These are phyloP conservation scores for Triops cancriformis DNA, from an alignment of 1,140 invertebrate genomes.

Conservation along the genomic window DNA sequence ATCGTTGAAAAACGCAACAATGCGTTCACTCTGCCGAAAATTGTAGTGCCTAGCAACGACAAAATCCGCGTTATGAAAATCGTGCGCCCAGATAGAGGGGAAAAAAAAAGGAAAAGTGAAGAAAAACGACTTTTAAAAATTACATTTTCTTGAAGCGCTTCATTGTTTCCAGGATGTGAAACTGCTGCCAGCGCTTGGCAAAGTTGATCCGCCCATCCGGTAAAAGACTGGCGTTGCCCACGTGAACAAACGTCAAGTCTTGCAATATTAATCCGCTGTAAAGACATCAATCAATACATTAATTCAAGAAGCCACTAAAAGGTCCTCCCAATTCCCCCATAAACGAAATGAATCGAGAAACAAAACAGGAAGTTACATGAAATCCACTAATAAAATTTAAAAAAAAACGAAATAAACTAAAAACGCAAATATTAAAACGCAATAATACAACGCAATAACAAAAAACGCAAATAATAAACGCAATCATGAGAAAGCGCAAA, in stretches of 20 bases:
- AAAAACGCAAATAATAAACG: no score
- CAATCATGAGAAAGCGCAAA: no score
- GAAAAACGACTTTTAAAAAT: slow-evolving; percentile 35
- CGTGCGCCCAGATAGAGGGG: neutral
- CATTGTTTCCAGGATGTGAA: slow-evolving; percentile 95
- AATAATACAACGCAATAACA: no score
- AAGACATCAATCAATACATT: no score
- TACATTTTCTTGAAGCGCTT: slow-evolving; percentile 91
- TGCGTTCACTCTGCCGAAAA: slow-evolving; percentile 84
- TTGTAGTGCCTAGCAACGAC: slow-evolving; percentile 57
- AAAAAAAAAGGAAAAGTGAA: slow-evolving; percentile 26
- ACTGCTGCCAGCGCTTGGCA: slow-evolving; percentile 96
- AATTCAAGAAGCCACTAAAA: no score
- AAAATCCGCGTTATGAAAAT: slow-evolving; percentile 23
- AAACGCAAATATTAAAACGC: no score
- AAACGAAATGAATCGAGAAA: no score
- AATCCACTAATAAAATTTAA: no score
- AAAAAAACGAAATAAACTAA: slow-evolving; percentile 31
- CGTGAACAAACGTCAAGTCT: slow-evolving; percentile 97
- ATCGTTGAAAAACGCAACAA: slow-evolving; percentile 91
- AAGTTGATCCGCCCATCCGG: slow-evolving; percentile 85
- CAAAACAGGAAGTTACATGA: no score
- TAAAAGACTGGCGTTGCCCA: slow-evolving; percentile 85
- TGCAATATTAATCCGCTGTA: slow-evolving; percentile 89
- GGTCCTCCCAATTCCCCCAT: no score